Evolutionary conservation across 2,888 invertebrate genomes (phyloP).

Genomic region (Myopa tessellatipennis): DNA sequence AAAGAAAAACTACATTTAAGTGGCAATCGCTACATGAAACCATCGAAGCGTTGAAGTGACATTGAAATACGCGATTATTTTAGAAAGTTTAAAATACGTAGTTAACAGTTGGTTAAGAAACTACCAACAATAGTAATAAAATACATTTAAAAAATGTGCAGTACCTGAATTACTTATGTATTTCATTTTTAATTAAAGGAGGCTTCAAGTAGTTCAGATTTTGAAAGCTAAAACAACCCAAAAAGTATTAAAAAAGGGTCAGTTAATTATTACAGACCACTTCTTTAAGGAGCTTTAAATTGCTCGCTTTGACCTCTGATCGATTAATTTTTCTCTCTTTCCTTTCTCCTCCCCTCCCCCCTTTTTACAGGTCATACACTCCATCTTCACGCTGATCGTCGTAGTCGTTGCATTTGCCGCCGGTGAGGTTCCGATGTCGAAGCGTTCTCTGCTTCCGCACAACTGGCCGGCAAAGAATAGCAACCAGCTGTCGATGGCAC

Average conservation of each 20-base stretch:
- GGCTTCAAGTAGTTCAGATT: neutral
- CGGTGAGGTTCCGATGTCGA: conserved; percentile 56
- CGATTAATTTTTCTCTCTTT: conserved; percentile 8
- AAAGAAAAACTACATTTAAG: too few species aligned
- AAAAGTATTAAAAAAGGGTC: neutral
- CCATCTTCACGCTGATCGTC: conserved; percentile 36
- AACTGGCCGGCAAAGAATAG: conserved; percentile 58
- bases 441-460: conserved; percentile 57
- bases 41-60: neutral
- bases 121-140: too few species aligned
- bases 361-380: conserved; percentile 39
- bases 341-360: neutral
- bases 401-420: conserved; percentile 50
- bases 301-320: neutral
- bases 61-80: neutral
- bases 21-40: too few species aligned
- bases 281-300: too few species aligned
- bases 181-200: too few species aligned
- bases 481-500: conserved; percentile 54
- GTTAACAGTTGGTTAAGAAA: neutral
- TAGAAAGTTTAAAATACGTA: neutral
- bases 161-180: too few species aligned
- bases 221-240: neutral
- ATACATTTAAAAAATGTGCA: too few species aligned
- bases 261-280: too few species aligned